Conservation (phyloP, 2,797 vertebrate genomes). For the Lerista edwardsae region DNA sequence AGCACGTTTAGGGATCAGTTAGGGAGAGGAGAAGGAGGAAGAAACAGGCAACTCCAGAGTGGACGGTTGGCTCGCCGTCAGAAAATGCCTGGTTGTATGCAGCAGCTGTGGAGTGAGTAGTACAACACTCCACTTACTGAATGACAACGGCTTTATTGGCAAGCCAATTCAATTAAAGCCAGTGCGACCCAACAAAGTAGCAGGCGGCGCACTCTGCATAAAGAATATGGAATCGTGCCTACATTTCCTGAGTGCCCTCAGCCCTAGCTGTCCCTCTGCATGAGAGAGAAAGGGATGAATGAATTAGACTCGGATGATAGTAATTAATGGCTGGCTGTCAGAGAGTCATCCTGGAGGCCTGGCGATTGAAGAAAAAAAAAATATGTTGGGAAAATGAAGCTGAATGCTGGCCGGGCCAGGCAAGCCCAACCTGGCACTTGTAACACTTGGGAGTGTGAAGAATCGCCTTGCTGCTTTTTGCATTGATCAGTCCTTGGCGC, state of each 20-base stretch:
- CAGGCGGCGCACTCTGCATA: constrained; percentile 79
- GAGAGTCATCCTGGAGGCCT: constrained; percentile 77
- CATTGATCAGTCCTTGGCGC: constrained; percentile 68
- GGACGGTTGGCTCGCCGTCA: constrained; percentile 82
- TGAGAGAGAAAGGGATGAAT: constrained; percentile 83
- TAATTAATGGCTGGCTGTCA: constrained; percentile 86
- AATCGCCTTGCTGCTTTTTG: constrained; percentile 36
- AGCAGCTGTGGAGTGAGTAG: constrained; percentile 85
- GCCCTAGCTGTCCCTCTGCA: constrained; percentile 82
- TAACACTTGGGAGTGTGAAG: constrained; percentile 24
- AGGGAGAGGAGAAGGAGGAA: neutral
- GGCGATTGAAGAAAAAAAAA: constrained; percentile 56
- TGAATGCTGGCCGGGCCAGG: constrained; percentile 59
- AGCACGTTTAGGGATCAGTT: neutral
- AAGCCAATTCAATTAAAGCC: constrained; percentile 92
- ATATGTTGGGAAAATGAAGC: constrained; percentile 65
- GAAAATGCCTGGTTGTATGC: constrained; percentile 83
- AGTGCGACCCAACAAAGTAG: constrained; percentile 85
- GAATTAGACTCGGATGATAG: constrained; percentile 82
- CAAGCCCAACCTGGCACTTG: constrained; percentile 46
- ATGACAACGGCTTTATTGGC: constrained; percentile 92
- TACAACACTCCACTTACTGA: constrained; percentile 89
- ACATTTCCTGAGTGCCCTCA: constrained; percentile 83
- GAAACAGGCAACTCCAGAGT: constrained; percentile 71
- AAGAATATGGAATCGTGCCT: constrained; percentile 86